A percentile compares a stretch with the other conserved stretches of the same genome.
Conservation (phyloP, 2,797 vertebrate species). For the Hyperoplus immaculatus region DNA sequence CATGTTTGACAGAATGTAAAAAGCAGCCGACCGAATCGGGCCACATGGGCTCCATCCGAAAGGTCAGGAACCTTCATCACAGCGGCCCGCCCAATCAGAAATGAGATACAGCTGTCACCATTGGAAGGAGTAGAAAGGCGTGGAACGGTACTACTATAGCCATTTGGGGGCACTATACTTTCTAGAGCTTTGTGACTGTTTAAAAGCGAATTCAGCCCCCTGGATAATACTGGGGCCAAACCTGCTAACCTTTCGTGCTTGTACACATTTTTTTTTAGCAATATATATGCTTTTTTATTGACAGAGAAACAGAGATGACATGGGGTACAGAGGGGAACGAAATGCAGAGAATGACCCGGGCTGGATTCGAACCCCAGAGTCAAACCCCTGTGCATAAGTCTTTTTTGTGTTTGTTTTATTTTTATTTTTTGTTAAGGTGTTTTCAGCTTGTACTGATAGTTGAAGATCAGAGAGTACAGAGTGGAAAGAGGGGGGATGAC, state of each 20-base stretch:
- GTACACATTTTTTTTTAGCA: constrained; percentile 5
- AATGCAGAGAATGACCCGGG: too few relatives aligned
- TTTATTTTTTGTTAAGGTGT: too few relatives aligned
- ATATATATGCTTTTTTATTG: too few relatives aligned
- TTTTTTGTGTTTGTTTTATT: too few relatives aligned
- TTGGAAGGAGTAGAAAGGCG: constrained; percentile 54
- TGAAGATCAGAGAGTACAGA: too few relatives aligned
- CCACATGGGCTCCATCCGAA: constrained; percentile 77
- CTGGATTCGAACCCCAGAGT: too few relatives aligned
- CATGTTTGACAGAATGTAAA: constrained; percentile 83
- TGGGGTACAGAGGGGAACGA: too few relatives aligned
- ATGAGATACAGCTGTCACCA: constrained; percentile 66
- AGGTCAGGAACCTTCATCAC: constrained; percentile 75
- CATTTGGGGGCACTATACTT: constrained; percentile 50
- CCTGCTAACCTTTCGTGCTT: constrained; percentile 39
- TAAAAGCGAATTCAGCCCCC: constrained; percentile 58
- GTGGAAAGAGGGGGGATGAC: too few relatives aligned
- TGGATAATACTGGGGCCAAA: constrained; percentile 27
- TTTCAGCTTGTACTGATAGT: too few relatives aligned
- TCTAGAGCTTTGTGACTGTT: constrained; percentile 47
- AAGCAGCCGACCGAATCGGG: constrained; percentile 76
- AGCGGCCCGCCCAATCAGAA: constrained; percentile 71
- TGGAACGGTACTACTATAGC: constrained; percentile 38
- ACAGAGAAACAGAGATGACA: too few relatives aligned
- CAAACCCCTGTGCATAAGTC: too few relatives aligned